Conservation (phyloP, 1,140 invertebrate genomes). For the Eumeta japonica region DNA sequence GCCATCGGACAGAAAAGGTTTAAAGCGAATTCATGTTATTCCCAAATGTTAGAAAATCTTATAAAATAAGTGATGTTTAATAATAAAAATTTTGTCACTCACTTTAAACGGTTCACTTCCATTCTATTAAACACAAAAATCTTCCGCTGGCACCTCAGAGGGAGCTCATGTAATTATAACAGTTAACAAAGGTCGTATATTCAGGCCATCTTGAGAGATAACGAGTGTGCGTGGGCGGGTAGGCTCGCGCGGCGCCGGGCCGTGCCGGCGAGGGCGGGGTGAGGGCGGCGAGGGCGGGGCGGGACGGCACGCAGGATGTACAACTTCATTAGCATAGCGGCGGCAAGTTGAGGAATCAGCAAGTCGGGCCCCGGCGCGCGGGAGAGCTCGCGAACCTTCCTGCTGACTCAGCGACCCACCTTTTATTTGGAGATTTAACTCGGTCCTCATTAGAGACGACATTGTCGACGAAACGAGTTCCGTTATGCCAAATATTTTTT, state of each 20-base stretch:
- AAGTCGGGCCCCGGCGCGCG: conserved; percentile 11
- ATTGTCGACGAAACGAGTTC: conserved; percentile 41
- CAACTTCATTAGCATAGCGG: conserved; percentile 39
- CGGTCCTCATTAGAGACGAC: conserved; percentile 25
- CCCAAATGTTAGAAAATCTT: too few relatives aligned
- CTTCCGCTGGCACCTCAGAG: too few relatives aligned
- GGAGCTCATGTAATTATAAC: conserved; percentile 34
- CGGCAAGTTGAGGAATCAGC: conserved; percentile 21
- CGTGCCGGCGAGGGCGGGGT: conserved; percentile 9
- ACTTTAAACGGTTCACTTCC: too few relatives aligned
- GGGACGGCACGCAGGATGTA: conserved; percentile 4
- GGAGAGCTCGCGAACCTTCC: background rate
- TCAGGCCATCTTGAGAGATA: conserved; percentile 40
- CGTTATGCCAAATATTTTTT: too few relatives aligned
- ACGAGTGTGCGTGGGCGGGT: conserved; percentile 21
- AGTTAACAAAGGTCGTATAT: conserved; percentile 27
- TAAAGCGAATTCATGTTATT: too few relatives aligned
- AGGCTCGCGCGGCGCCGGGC: conserved; percentile 10
- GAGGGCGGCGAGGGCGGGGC: conserved; percentile 11
- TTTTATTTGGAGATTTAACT: conserved; percentile 53
- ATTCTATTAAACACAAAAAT: too few relatives aligned
- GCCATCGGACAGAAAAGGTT: too few relatives aligned
- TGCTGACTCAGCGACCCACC: conserved; percentile 40
- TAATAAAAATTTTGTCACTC: too few relatives aligned
- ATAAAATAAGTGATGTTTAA: too few relatives aligned